Evolutionary conservation across 2,888 invertebrate genomes (phyloP).

Genomic region (Plagodis pulveraria): DNA sequence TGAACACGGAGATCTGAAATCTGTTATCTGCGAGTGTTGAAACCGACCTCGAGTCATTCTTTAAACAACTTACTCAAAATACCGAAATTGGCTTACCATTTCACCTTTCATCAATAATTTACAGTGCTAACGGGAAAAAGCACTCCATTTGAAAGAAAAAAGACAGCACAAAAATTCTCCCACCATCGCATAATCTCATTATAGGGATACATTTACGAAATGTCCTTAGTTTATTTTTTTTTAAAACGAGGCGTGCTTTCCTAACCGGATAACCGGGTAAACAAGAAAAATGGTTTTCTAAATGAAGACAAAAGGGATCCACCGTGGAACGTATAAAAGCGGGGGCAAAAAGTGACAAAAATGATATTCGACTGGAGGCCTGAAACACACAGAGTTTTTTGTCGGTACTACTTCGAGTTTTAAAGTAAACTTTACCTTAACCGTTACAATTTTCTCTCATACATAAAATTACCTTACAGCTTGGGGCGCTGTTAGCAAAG

Average conservation of each 20-base stretch:
- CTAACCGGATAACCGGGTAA: slow-evolving; percentile 61
- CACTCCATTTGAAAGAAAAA: slow-evolving; percentile 18
- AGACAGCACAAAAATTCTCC: slow-evolving; percentile 11
- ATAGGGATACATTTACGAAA: slow-evolving; percentile 29
- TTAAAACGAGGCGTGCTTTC: slow-evolving; percentile 37
- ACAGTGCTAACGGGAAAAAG: slow-evolving; percentile 17
- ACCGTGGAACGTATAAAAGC: slow-evolving; percentile 50
- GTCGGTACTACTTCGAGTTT: too few relatives aligned
- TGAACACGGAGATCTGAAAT: too few relatives aligned
- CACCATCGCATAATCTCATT: slow-evolving; percentile 32
- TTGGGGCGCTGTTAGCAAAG: too few relatives aligned
- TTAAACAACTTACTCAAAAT: background rate
- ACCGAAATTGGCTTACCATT: slow-evolving; percentile 15
- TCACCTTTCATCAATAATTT: slow-evolving; percentile 23
- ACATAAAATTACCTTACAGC: too few relatives aligned
- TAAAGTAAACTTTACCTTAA: too few relatives aligned
- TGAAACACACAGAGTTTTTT: slow-evolving; percentile 9
- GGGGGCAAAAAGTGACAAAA: slow-evolving; percentile 55
- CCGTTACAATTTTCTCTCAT: too few relatives aligned
- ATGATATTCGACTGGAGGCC: slow-evolving; percentile 58
- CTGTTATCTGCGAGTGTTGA: background rate
- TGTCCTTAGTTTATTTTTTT: slow-evolving; percentile 35
- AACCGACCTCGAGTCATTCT: background rate
- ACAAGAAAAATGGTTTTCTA: slow-evolving; percentile 68
- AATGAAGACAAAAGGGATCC: slow-evolving; percentile 71